Percentiles rank a stretch among this genome's conserved stretches.
These are phyloP conservation scores for human (Homo sapiens) DNA, from an alignment of 2,113 vertebrate genomes.

Conservation along the genomic window DNA sequence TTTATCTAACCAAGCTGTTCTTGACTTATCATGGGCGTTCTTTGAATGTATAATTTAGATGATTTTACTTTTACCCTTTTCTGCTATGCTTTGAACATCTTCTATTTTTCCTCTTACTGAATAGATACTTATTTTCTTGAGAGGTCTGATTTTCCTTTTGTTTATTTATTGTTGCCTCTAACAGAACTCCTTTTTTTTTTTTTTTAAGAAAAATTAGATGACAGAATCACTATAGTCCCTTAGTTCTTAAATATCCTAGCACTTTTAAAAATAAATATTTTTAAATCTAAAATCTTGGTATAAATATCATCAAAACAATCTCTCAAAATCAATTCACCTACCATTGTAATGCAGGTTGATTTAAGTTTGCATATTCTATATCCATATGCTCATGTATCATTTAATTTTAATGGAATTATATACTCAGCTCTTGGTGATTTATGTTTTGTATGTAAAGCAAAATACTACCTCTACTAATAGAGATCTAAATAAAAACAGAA, in stretches of 20 bases:
- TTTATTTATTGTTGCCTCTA: background rate
- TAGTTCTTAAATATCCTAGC: background rate
- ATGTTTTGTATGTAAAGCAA: background rate
- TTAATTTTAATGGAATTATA: background rate
- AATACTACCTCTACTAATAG: background rate
- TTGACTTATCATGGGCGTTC: background rate
- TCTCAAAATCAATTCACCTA: background rate
- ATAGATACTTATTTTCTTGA: background rate
- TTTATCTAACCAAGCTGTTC: background rate
- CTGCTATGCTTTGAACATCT: background rate
- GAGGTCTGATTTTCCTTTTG: background rate
- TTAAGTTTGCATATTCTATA: background rate
- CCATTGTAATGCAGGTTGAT: background rate
- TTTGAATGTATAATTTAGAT: background rate
- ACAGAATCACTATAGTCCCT: background rate
- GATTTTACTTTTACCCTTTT: background rate
- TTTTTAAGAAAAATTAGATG: background rate
- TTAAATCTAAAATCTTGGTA: background rate
- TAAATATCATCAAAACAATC: conserved; percentile 10
- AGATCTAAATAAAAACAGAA: background rate
- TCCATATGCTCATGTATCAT: background rate
- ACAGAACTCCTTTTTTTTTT: background rate
- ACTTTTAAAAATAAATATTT: conserved; percentile 3
- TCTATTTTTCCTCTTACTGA: background rate
- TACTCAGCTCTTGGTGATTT: background rate